These are phyloP conservation scores for Trichonephila clavata DNA, from an alignment of 1,140 invertebrate genomes.

Conservation along the genomic window DNA sequence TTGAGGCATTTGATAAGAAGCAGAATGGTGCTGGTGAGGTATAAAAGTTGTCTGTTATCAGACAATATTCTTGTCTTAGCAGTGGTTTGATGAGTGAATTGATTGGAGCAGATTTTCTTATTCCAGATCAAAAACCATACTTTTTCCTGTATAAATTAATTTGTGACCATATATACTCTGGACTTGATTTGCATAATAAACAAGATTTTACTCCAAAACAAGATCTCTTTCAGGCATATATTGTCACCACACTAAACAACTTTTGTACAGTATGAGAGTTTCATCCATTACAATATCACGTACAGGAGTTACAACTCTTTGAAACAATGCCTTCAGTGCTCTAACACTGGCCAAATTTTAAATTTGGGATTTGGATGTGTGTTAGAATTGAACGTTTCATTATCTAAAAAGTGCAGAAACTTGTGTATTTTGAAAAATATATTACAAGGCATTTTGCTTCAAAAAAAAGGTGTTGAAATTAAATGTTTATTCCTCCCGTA, in stretches of 20 bases:
- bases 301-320: background rate
- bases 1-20: background rate
- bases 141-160: too few relatives aligned
- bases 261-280: background rate
- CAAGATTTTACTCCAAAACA: too few relatives aligned
- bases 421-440: conserved; percentile 40
- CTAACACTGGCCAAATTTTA: conserved; percentile 43
- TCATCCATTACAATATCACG: background rate
- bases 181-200: too few relatives aligned
- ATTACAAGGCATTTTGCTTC: background rate
- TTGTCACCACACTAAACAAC: too few relatives aligned
- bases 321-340: background rate
- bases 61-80: conserved; percentile 9
- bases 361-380: background rate
- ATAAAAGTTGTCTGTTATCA: conserved; percentile 5
- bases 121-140: too few relatives aligned
- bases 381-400: conserved; percentile 33
- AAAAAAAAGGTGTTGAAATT: conserved; percentile 42
- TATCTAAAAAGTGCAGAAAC: conserved; percentile 39
- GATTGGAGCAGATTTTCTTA: too few relatives aligned
- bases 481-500: conserved; percentile 53
- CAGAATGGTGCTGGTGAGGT: conserved; percentile 40
- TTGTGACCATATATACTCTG: too few relatives aligned
- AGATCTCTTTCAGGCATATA: too few relatives aligned
- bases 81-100: conserved; percentile 45